phyloP scores from a whole-genome alignment of 2,113 vertebrate genomes.

The Pycnonotus jocosus region DNA sequence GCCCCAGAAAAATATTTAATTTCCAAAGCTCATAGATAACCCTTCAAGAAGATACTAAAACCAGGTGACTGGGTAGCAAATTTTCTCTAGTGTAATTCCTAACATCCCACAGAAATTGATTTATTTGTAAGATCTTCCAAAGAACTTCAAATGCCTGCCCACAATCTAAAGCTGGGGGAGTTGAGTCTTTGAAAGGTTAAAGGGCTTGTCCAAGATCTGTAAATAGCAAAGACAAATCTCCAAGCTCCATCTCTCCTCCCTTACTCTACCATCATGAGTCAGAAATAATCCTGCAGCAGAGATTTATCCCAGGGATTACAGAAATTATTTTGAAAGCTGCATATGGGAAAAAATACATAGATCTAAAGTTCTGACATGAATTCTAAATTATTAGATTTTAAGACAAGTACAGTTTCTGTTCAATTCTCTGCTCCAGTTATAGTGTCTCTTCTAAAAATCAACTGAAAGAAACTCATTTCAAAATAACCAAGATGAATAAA shows the following conservation, averaged over 20 bases:
- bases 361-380: background rate
- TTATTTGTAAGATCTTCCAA: background rate
- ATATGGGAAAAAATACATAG: background rate
- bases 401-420: background rate
- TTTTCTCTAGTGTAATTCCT: background rate
- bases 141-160: background rate
- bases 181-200: background rate
- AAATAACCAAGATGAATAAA: background rate
- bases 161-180: background rate
- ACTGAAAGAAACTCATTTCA: background rate
- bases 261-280: background rate
- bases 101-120: background rate
- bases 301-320: background rate
- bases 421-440: background rate
- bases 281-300: background rate
- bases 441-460: background rate
- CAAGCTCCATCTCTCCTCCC: background rate
- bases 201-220: background rate
- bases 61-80: background rate
- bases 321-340: background rate
- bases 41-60: background rate
- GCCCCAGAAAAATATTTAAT: background rate
- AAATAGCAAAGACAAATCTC: conserved; percentile 24
- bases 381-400: background rate
- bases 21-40: background rate